These are phyloP conservation scores for Camponotus fellah DNA, from an alignment of 2,888 invertebrate species.

Conservation along the genomic window DNA sequence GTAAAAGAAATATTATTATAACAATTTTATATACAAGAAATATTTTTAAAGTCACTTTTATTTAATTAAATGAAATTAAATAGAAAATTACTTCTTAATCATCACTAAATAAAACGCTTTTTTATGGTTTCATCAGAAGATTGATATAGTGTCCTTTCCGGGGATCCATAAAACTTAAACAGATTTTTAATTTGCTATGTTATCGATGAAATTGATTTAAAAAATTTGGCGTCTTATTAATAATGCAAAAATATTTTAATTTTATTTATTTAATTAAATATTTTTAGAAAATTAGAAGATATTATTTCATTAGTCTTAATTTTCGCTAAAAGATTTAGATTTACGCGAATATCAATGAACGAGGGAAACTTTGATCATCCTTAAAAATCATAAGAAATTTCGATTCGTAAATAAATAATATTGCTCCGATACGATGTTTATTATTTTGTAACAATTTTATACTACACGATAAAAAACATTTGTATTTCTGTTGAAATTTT, in stretches of 20 bases:
- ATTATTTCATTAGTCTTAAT: not conserved
- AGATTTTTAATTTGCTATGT: not conserved
- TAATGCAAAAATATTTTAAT: not conserved
- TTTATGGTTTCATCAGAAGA: constrained; percentile 64
- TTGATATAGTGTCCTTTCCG: constrained; percentile 36
- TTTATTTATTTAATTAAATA: not conserved
- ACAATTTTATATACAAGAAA: no score
- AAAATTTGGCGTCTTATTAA: not conserved
- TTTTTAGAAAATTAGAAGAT: not conserved
- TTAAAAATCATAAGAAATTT: not conserved
- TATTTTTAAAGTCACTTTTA: no score
- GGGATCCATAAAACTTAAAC: not conserved
- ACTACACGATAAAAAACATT: no score
- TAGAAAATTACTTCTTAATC: not conserved
- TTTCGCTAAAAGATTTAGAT: not conserved
- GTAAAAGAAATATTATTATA: no score
- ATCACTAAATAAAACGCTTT: constrained; percentile 45
- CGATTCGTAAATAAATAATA: not conserved
- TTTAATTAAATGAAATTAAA: no score
- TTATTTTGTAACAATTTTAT: not conserved
- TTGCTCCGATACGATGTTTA: not conserved
- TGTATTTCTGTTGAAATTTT: no score
- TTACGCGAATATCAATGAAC: not conserved
- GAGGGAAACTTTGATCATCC: not conserved
- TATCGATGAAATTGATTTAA: not conserved